Percentiles rank a stretch among this genome's conserved stretches.
Conservation (phyloP, 2,797 vertebrate genomes). For the Centropyge bicolor region DNA sequence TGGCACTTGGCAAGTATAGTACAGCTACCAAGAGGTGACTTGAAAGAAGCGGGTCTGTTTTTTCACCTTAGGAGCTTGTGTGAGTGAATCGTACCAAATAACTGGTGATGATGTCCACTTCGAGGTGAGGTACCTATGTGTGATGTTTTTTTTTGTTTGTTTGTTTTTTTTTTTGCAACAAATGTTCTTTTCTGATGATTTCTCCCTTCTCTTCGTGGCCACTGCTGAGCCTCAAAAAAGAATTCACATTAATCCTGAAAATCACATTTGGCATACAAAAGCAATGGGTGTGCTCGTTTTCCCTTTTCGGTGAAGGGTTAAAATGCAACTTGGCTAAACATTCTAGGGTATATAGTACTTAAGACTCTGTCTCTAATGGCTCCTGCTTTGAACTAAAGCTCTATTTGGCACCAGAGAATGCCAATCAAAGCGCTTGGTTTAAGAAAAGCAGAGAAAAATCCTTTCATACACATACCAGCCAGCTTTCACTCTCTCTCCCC, state of each 20-base stretch:
- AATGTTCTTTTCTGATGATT: constrained; percentile 27
- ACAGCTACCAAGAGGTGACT: constrained; percentile 51
- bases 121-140: constrained; percentile 50
- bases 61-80: constrained; percentile 5
- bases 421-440: constrained; percentile 55
- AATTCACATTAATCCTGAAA: constrained; percentile 49
- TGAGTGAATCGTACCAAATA: constrained; percentile 24
- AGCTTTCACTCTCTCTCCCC: constrained; percentile 14
- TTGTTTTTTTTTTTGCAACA: constrained; percentile 18
- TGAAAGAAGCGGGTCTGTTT: constrained; percentile 13
- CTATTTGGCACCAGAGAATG: constrained; percentile 60
- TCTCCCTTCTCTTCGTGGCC: constrained; percentile 13
- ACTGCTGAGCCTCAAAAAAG: constrained; percentile 2
- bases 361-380: constrained; percentile 60
- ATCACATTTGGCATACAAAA: constrained; percentile 64
- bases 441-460: constrained; percentile 53
- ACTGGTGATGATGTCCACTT: neutral
- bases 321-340: constrained; percentile 72
- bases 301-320: constrained; percentile 56
- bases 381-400: constrained; percentile 61
- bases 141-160: constrained; percentile 1
- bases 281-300: neutral
- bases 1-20: constrained; percentile 68
- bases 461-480: constrained; percentile 48
- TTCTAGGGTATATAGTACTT: constrained; percentile 48